These are phyloP conservation scores for Globicephala melas DNA, from an alignment of 2,113 vertebrate genomes.

Conservation along the genomic window DNA sequence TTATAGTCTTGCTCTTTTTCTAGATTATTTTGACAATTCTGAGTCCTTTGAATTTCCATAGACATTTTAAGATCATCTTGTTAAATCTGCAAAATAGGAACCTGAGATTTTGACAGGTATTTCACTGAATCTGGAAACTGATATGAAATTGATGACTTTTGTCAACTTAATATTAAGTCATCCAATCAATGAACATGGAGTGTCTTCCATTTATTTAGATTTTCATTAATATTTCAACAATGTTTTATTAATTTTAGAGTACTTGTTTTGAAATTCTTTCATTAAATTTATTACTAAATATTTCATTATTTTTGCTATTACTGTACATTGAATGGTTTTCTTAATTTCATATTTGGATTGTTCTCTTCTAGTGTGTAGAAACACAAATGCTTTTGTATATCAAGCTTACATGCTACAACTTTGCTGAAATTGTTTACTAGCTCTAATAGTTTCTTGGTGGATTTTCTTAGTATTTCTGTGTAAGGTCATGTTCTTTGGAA, in stretches of 20 bases:
- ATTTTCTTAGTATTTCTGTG: neutral
- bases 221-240: neutral
- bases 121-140: neutral
- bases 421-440: neutral
- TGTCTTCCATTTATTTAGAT: neutral
- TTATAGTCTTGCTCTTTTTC: neutral
- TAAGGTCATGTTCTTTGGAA: neutral
- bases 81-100: neutral
- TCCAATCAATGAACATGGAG: neutral
- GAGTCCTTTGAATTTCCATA: neutral
- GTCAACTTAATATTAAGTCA: neutral
- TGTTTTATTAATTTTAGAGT: neutral
- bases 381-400: neutral
- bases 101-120: neutral
- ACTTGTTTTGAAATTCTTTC: neutral
- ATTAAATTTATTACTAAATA: neutral
- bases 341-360: neutral
- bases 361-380: neutral
- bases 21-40: neutral
- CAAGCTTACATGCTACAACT: neutral
- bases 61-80: neutral
- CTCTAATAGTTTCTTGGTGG: neutral
- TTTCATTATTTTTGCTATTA: neutral
- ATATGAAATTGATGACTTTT: neutral
- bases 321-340: neutral